Evolutionary conservation across 1,140 invertebrate species (phyloP).

Genomic region (Drosophila lacteicornis): DNA sequence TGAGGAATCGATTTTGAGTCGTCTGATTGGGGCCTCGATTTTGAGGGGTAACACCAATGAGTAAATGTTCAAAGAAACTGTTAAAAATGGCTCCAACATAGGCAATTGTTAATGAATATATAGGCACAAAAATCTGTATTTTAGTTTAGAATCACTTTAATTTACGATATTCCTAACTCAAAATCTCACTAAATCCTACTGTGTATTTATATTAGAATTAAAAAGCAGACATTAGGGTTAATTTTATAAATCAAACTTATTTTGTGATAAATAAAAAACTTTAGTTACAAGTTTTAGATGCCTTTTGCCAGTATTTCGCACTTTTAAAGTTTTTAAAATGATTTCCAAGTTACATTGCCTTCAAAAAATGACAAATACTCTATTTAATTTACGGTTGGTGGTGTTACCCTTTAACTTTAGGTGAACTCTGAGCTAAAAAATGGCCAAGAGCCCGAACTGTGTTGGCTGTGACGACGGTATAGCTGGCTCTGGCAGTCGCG

Average conservation of each 20-base stretch:
- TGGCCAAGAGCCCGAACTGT: slow-evolving; percentile 2
- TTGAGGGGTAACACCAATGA: slow-evolving; percentile 4
- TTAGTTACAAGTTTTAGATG: not conserved
- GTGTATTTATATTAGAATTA: not conserved
- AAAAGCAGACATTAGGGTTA: not conserved
- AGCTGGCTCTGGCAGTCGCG: not conserved
- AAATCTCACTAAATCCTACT: not conserved
- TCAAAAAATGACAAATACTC: not conserved
- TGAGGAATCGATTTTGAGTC: slow-evolving; percentile 16
- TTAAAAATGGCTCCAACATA: not conserved
- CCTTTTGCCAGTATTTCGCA: not conserved
- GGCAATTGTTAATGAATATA: not conserved
- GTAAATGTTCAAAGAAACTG: not conserved
- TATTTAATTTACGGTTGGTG: not conserved
- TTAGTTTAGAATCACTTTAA: too few species aligned
- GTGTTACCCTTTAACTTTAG: slow-evolving; percentile 9
- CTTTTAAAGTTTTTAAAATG: not conserved
- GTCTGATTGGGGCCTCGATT: slow-evolving; percentile 4
- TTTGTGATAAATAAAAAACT: not conserved
- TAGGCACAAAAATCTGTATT: not conserved
- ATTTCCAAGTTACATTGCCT: not conserved
- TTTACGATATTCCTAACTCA: not conserved
- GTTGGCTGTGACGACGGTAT: slow-evolving; percentile 4
- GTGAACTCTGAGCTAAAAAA: not conserved
- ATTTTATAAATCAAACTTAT: not conserved